A percentile compares a stretch with the other conserved stretches of the same genome.
These are phyloP conservation scores for Heliangelus exortis DNA, from an alignment of 2,797 vertebrate species.

Conservation along the genomic window DNA sequence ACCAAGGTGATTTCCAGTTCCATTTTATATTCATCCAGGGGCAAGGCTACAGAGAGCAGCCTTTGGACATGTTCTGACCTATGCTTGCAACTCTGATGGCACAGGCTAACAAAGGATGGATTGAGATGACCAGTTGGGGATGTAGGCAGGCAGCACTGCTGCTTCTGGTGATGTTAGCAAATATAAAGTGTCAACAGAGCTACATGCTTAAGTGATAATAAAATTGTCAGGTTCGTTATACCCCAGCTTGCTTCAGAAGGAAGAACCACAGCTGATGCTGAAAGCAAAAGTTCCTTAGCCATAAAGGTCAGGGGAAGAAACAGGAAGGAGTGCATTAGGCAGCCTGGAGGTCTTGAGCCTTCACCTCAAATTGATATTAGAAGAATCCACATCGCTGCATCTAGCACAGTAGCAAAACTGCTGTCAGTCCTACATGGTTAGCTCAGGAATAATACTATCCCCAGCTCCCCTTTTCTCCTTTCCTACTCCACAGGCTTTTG, in stretches of 20 bases:
- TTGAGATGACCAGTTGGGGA: not conserved
- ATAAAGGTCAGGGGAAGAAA: not conserved
- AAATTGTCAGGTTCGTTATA: not conserved
- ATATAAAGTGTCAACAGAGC: not conserved
- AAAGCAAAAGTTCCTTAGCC: not conserved
- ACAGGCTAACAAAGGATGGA: rapidly evolving
- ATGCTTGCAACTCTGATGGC: not conserved
- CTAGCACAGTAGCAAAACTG: not conserved
- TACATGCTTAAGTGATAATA: not conserved
- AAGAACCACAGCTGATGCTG: not conserved
- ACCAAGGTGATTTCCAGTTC: not conserved
- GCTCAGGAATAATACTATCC: not conserved
- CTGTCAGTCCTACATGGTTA: not conserved
- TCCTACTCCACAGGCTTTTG: conserved; percentile 38
- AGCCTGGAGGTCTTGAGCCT: not conserved
- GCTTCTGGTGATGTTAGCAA: not conserved
- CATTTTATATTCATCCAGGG: rapidly evolving
- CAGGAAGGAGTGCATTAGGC: not conserved
- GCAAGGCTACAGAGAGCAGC: not conserved
- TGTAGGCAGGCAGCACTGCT: not conserved
- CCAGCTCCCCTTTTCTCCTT: not conserved
- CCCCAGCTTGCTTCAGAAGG: not conserved
- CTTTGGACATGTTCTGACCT: not conserved
- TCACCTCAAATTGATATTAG: not conserved
- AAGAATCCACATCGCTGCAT: not conserved